Conservation (phyloP, 2,797 vertebrate species). For the Coccyzus lansbergi region DNA sequence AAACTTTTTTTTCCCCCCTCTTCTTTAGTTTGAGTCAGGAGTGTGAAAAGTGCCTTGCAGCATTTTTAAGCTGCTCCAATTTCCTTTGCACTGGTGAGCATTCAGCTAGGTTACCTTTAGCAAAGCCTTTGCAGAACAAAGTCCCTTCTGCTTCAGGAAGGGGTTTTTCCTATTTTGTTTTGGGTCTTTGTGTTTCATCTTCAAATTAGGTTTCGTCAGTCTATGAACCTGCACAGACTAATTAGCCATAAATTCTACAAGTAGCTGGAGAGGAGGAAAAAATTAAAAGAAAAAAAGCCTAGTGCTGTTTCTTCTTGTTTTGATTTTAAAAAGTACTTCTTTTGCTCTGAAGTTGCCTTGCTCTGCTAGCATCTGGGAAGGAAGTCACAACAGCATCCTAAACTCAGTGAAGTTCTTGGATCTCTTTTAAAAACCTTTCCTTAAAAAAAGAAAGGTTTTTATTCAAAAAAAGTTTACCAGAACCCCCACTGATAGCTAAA, state of each 20-base stretch:
- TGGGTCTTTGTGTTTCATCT: slow-evolving; percentile 59
- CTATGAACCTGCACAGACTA: slow-evolving; percentile 88
- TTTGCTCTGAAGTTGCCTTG: slow-evolving; percentile 32
- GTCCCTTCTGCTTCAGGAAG: slow-evolving; percentile 30
- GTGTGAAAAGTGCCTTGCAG: slow-evolving; percentile 67
- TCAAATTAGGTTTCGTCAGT: slow-evolving; percentile 74
- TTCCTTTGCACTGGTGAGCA: slow-evolving; percentile 31
- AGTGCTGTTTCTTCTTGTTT: slow-evolving; percentile 11
- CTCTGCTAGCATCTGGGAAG: slow-evolving; percentile 12
- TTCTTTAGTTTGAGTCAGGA: slow-evolving; percentile 66
- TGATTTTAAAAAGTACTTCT: slow-evolving; percentile 49
- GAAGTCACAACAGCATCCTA: slow-evolving; percentile 51
- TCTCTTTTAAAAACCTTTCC: slow-evolving; percentile 65
- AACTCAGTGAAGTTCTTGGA: slow-evolving; percentile 46
- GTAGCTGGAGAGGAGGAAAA: slow-evolving; percentile 51
- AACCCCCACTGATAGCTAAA: slow-evolving; percentile 38
- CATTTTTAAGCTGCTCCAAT: slow-evolving; percentile 51
- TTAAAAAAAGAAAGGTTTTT: slow-evolving; percentile 63
- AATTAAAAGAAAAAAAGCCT: neutral
- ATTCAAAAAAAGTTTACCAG: slow-evolving; percentile 62
- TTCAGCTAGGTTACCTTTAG: slow-evolving; percentile 53
- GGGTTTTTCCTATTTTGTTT: slow-evolving; percentile 49
- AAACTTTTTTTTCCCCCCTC: slow-evolving; percentile 60
- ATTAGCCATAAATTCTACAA: slow-evolving; percentile 73
- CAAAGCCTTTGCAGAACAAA: slow-evolving; percentile 44